A percentile compares a stretch with the other conserved stretches of the same genome.
Evolutionary conservation across 2,888 invertebrate genomes (phyloP).

Genomic region (Philopedon plagiatum): DNA sequence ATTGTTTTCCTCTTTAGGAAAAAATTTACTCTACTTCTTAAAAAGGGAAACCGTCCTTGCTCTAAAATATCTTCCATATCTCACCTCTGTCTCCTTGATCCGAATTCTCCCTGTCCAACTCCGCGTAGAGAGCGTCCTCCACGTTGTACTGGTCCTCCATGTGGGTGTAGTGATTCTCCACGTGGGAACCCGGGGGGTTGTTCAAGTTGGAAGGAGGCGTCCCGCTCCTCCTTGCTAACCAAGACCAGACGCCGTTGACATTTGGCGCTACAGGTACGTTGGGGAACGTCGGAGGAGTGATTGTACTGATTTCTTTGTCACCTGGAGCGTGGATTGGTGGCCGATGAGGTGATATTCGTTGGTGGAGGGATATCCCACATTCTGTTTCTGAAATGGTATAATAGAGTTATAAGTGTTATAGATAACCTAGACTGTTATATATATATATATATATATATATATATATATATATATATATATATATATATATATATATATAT

Average conservation of each 20-base stretch:
- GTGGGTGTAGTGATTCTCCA: constrained; percentile 81
- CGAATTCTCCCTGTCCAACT: constrained; percentile 74
- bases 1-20: no score
- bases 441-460: no score
- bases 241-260: constrained; percentile 66
- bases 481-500: no score
- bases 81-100: constrained; percentile 51
- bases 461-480: no score
- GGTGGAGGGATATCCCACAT: constrained; percentile 53
- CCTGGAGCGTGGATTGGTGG: constrained; percentile 64
- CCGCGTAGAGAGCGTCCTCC: constrained; percentile 79
- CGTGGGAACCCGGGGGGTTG: constrained; percentile 71
- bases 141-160: constrained; percentile 75
- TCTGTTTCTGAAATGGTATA: constrained; percentile 51
- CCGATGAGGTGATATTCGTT: constrained; percentile 53
- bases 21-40: no score
- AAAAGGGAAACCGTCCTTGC: no score
- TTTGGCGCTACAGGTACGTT: constrained; percentile 56
- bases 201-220: constrained; percentile 68
- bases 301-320: constrained; percentile 62
- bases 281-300: constrained; percentile 57
- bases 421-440: no score
- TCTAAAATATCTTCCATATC: no score
- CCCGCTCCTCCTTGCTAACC: constrained; percentile 62
- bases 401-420: not conserved